Percentiles rank a stretch among this genome's conserved stretches.
Conservation (phyloP, 2,888 invertebrate species). For the Bellardia bayeri region DNA sequence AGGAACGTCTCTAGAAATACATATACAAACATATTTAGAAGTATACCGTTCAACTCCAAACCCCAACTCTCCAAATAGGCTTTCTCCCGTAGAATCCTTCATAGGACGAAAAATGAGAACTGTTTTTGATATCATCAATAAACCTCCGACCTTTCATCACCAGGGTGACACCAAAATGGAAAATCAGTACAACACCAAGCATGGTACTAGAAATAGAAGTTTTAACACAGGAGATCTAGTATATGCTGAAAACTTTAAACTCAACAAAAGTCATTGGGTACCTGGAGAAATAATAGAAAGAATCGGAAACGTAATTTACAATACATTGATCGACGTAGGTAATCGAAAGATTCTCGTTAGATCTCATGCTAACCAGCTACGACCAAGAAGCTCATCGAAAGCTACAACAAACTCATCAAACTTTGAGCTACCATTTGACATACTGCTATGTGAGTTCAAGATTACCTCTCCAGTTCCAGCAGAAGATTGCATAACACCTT, state of each 20-base stretch:
- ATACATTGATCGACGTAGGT: slow-evolving; percentile 13
- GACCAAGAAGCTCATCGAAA: not conserved
- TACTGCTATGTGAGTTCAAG: slow-evolving; percentile 26
- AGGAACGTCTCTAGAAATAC: not conserved
- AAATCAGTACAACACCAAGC: slow-evolving; percentile 18
- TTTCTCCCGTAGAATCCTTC: slow-evolving; percentile 2
- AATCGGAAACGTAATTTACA: slow-evolving; percentile 37
- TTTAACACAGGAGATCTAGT: slow-evolving; percentile 22
- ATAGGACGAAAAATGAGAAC: slow-evolving; percentile 24
- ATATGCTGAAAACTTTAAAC: slow-evolving; percentile 42
- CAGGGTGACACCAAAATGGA: not conserved
- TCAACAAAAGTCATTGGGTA: slow-evolving; percentile 41
- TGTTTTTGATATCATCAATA: not conserved
- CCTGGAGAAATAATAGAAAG: slow-evolving; percentile 44
- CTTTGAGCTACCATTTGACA: slow-evolving; percentile 9
- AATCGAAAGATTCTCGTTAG: slow-evolving; percentile 30
- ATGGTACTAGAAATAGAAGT: slow-evolving; percentile 7
- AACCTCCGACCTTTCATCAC: not conserved
- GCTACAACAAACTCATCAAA: not conserved
- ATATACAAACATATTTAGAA: not conserved
- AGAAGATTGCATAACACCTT: slow-evolving; percentile 27
- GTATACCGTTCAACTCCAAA: not conserved
- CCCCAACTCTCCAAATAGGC: not conserved
- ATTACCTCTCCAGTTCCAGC: not conserved
- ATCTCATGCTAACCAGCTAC: slow-evolving; percentile 18